phyloP scores from a whole-genome alignment of 2,113 vertebrate genomes.

The Boulengeromyrus knoepffleri region DNA sequence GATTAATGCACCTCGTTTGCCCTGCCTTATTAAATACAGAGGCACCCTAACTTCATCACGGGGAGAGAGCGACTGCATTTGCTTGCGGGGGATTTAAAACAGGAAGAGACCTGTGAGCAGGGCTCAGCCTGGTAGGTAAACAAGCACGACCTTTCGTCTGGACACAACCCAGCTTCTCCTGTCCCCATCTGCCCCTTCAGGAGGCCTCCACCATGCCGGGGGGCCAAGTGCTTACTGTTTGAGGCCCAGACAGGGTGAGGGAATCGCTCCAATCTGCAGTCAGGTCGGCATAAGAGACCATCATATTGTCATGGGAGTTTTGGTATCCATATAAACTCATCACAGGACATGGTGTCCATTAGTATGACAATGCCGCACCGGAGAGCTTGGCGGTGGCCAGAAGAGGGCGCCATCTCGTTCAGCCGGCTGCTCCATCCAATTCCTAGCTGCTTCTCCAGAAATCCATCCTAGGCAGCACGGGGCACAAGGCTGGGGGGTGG shows the following conservation, averaged over 20 bases:
- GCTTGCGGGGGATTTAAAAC: neutral
- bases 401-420: neutral
- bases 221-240: neutral
- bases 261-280: neutral
- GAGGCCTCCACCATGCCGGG: neutral
- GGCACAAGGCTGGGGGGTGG: neutral
- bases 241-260: neutral
- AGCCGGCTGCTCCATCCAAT: neutral
- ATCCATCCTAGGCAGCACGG: neutral
- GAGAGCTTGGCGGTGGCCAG: neutral
- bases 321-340: neutral
- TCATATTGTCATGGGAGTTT: neutral
- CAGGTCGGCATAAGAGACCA: neutral
- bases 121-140: neutral
- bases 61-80: conserved; percentile 6
- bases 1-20: conserved; percentile 28
- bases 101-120: neutral
- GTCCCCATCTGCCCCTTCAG: neutral
- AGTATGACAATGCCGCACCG: neutral
- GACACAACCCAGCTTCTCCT: neutral
- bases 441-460: neutral
- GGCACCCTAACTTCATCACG: conserved; percentile 37
- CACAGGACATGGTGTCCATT: neutral
- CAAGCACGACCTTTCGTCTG: neutral
- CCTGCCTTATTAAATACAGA: conserved; percentile 37